phyloP scores from a whole-genome alignment of 2,888 invertebrate genomes.

The Aplocera efformata region DNA sequence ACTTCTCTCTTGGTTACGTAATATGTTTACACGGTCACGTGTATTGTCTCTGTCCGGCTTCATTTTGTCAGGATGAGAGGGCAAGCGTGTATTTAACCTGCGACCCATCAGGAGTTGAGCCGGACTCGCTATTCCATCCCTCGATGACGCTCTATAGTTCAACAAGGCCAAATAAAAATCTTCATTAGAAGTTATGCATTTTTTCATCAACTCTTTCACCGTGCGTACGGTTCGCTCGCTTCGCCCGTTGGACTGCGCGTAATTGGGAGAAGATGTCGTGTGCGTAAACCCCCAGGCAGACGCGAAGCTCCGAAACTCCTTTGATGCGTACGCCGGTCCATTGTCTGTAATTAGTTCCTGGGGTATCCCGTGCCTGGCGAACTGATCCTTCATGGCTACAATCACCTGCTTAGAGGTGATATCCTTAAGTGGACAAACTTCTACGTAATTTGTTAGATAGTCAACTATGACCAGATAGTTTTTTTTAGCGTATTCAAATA shows the following conservation, averaged over 20 bases:
- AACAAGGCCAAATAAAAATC: background rate
- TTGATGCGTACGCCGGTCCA: too few relatives aligned
- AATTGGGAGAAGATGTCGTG: too few relatives aligned
- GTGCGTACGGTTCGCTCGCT: slow-evolving; percentile 17
- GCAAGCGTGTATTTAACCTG: background rate
- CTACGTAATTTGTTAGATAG: slow-evolving; percentile 24
- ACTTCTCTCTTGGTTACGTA: background rate
- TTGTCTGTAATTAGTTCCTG: slow-evolving; percentile 19
- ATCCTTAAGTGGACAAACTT: slow-evolving; percentile 6
- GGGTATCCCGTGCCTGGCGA: slow-evolving; percentile 21
- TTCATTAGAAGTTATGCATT: background rate
- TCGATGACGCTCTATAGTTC: background rate
- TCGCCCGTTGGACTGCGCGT: slow-evolving; percentile 8
- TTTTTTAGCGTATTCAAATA: slow-evolving; percentile 21
- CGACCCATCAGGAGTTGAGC: background rate
- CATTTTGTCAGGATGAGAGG: background rate
- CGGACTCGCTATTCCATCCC: background rate
- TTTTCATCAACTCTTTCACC: slow-evolving; percentile 11
- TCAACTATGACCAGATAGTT: slow-evolving; percentile 22
- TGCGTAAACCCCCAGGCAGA: too few relatives aligned
- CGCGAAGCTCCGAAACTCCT: too few relatives aligned
- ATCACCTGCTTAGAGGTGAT: slow-evolving; percentile 10
- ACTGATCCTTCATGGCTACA: slow-evolving; percentile 15
- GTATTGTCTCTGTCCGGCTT: background rate
- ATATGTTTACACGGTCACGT: background rate